phyloP scores from a whole-genome alignment of 2,888 invertebrate species.

The Hoplodrina blanda region DNA sequence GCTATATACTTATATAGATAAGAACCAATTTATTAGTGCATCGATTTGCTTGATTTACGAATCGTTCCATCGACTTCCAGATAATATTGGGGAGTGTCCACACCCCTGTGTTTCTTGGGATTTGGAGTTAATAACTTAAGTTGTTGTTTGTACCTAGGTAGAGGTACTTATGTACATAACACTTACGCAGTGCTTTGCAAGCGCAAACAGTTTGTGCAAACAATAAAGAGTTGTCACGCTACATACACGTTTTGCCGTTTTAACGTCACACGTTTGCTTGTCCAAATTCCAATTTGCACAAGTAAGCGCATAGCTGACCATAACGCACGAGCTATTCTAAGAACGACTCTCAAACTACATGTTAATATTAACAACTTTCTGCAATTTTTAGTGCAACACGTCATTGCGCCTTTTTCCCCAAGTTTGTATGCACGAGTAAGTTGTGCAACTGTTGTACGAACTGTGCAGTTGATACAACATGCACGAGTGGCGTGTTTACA shows the following conservation, averaged over 20 bases:
- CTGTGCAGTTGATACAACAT: slow-evolving; percentile 34
- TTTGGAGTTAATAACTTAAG: slow-evolving; percentile 2
- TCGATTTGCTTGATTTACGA: slow-evolving; percentile 32
- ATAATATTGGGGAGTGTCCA: neutral
- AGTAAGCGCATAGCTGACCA: neutral
- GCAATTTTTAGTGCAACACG: no score
- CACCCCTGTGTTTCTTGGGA: slow-evolving; percentile 9
- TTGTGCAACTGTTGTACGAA: neutral
- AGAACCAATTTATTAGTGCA: slow-evolving; percentile 9
- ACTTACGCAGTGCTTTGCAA: no score
- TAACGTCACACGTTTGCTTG: neutral
- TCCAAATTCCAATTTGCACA: neutral
- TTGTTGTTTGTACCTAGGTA: slow-evolving; percentile 1
- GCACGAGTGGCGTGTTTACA: slow-evolving; percentile 51
- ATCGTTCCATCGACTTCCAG: slow-evolving; percentile 3
- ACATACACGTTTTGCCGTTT: neutral
- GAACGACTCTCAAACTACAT: slow-evolving; percentile 12
- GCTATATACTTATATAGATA: neutral
- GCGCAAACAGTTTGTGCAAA: no score
- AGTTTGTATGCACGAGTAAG: neutral
- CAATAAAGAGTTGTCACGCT: neutral
- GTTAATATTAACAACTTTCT: slow-evolving; percentile 30
- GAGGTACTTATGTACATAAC: neutral
- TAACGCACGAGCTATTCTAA: neutral
- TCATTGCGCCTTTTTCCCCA: slow-evolving; percentile 3